A percentile compares a stretch with the other conserved stretches of the same genome.
Conservation (phyloP, 2,113 vertebrate genomes). For the Rutilus rutilus region DNA sequence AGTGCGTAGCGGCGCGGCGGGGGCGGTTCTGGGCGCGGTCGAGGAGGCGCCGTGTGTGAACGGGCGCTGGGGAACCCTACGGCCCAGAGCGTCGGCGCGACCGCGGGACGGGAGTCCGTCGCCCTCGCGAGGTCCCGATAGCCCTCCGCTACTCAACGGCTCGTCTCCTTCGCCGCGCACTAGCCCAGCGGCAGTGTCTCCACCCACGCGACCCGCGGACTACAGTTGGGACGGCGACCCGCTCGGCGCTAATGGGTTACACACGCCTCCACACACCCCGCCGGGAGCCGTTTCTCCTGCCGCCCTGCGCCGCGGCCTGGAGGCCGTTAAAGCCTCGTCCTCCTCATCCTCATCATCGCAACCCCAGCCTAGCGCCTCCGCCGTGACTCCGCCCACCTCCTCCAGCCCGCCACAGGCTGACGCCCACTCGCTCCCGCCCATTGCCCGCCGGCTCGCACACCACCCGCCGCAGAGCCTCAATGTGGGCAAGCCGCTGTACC, state of each 20-base stretch:
- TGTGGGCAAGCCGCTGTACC: slow-evolving; percentile 96
- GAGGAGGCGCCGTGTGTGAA: slow-evolving; percentile 97
- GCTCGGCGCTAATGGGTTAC: slow-evolving; percentile 87
- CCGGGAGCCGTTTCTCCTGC: slow-evolving; percentile 88
- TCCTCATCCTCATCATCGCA: slow-evolving; percentile 70
- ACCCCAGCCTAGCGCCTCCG: slow-evolving; percentile 68
- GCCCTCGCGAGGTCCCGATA: slow-evolving; percentile 83
- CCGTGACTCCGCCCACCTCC: slow-evolving; percentile 72
- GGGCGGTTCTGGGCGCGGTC: slow-evolving; percentile 71
- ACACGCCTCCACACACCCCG: slow-evolving; percentile 84
- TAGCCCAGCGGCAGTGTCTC: slow-evolving; percentile 85
- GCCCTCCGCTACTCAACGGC: slow-evolving; percentile 87
- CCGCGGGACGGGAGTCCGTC: slow-evolving; percentile 90
- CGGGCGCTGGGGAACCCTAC: slow-evolving; percentile 93
- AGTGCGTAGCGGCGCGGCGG: slow-evolving; percentile 73
- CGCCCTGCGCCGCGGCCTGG: slow-evolving; percentile 87
- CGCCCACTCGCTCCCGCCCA: slow-evolving; percentile 88
- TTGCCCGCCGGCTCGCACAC: slow-evolving; percentile 92
- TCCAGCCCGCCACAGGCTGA: slow-evolving; percentile 82
- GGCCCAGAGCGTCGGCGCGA: slow-evolving; percentile 80
- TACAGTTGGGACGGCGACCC: slow-evolving; percentile 89
- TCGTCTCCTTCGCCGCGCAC: slow-evolving; percentile 84
- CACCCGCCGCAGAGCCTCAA: slow-evolving; percentile 97
- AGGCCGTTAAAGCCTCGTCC: slow-evolving; percentile 85
- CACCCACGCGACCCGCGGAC: slow-evolving; percentile 78